Evolutionary conservation across 2,888 invertebrate species (phyloP).

Genomic region (Pocota personata): DNA sequence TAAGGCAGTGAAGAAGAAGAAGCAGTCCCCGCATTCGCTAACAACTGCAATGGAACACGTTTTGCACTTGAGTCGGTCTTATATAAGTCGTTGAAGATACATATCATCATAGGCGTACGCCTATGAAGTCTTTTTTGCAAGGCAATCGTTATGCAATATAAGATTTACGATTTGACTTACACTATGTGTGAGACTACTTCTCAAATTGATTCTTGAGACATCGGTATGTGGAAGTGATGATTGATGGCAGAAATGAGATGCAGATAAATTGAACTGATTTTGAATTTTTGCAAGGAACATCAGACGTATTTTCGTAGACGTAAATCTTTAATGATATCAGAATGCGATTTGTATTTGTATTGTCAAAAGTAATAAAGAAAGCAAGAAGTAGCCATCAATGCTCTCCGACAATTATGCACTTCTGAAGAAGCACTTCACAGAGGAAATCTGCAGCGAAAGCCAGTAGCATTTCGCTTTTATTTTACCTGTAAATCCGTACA

Average conservation of each 20-base stretch:
- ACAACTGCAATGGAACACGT: constrained; percentile 49
- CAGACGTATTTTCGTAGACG: background rate
- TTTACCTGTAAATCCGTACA: background rate
- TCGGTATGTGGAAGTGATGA: constrained; percentile 46
- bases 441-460: background rate
- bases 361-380: too few species aligned
- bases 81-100: constrained; percentile 33
- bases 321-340: too few species aligned
- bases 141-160: constrained; percentile 51
- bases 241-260: constrained; percentile 26
- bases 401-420: too few species aligned
- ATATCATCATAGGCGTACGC: constrained; percentile 37
- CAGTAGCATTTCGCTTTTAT: background rate
- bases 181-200: constrained; percentile 26
- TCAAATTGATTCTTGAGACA: constrained; percentile 58
- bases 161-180: constrained; percentile 36
- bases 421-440: background rate
- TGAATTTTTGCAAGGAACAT: background rate
- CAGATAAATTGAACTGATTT: background rate
- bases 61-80: constrained; percentile 42
- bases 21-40: background rate
- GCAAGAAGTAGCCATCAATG: too few species aligned
- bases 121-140: constrained; percentile 32
- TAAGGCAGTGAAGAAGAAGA: constrained; percentile 23
- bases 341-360: too few species aligned